These are phyloP conservation scores for Cisticola juncidis DNA, from an alignment of 2,113 vertebrate species.

Conservation along the genomic window DNA sequence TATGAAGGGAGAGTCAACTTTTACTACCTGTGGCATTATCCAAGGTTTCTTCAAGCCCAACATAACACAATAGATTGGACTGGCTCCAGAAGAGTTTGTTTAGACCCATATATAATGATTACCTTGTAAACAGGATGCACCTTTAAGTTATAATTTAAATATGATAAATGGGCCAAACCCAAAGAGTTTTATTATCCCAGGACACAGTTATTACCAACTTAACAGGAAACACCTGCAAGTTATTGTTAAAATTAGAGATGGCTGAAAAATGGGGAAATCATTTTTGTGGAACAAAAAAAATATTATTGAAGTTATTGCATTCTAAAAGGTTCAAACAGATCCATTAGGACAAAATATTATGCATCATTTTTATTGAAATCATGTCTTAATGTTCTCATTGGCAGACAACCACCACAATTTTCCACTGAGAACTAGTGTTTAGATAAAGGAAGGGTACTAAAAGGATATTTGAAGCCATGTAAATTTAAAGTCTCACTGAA, in stretches of 20 bases:
- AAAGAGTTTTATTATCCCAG: conserved; percentile 43
- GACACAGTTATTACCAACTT: conserved; percentile 54
- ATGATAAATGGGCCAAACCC: conserved; percentile 55
- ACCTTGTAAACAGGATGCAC: conserved; percentile 70
- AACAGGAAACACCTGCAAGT: conserved; percentile 69
- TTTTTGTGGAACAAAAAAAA: conserved; percentile 9
- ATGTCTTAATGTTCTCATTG: background rate
- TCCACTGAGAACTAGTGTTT: background rate
- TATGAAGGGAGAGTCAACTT: background rate
- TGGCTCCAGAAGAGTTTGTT: conserved; percentile 61
- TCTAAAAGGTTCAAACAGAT: background rate
- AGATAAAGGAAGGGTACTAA: background rate
- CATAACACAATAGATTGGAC: conserved; percentile 48
- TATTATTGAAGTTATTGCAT: background rate
- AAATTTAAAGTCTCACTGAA: background rate
- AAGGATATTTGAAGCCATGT: background rate
- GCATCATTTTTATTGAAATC: background rate
- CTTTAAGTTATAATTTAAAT: conserved; percentile 71
- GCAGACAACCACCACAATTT: background rate
- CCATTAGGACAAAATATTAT: background rate
- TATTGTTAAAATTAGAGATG: conserved; percentile 61
- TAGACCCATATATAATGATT: conserved; percentile 56
- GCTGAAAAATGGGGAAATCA: conserved; percentile 41
- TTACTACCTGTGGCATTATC: background rate
- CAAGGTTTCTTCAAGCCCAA: background rate